Evolutionary conservation across 2,888 invertebrate species (phyloP), one percentile per base, ranked within the genome.

Genomic region (Xestia sexstrigata): DNA sequence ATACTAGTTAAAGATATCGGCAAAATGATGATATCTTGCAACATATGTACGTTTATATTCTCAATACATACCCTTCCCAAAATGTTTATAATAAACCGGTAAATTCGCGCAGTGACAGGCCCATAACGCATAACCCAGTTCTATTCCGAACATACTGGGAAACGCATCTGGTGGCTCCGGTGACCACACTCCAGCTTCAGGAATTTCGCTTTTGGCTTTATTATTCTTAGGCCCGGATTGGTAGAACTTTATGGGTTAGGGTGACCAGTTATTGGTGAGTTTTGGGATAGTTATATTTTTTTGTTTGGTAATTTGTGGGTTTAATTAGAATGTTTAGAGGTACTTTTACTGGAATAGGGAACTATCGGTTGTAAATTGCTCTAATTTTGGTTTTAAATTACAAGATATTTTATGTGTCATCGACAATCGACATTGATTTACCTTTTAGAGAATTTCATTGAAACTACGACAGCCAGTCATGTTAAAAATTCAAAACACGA

Each of bases 91-190:
- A n/a, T n/a, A 20, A 55, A 49, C 20, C 23, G 5, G 35, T 42
- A 68, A 82, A 70, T 75, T 75, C 60, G 7, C 52, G 15, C 45
- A 78, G 67, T 58, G 76, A 77, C 68, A 75, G 47, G 23, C 1
- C 1, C 20, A 26, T 78, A 26, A 35, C 39, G 20, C n/a, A 4
- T 63, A 77, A 78, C 74, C 85, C 65, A 79, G 52, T 73, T 86
- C 74, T 76, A 81, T 78, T 71, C 70, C 23, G 0, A 76, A 68
- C 26, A 30, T 87, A 78, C 84, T 60, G 49, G 78, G 86, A 87
- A 84, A 76, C 83, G 82, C 93, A 93, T 93, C 93, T 93, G 93
- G 90, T 80, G 49, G 73, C 60, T 85, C 72, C 72, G 76, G 86
- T 90, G 88, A 91, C 90, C 91, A 90, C 90, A 89, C 89, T 87